Percentiles rank a stretch among this genome's conserved stretches.
phyloP scores from a whole-genome alignment of 2,888 invertebrate genomes.

The Mesochorus sp. region DNA sequence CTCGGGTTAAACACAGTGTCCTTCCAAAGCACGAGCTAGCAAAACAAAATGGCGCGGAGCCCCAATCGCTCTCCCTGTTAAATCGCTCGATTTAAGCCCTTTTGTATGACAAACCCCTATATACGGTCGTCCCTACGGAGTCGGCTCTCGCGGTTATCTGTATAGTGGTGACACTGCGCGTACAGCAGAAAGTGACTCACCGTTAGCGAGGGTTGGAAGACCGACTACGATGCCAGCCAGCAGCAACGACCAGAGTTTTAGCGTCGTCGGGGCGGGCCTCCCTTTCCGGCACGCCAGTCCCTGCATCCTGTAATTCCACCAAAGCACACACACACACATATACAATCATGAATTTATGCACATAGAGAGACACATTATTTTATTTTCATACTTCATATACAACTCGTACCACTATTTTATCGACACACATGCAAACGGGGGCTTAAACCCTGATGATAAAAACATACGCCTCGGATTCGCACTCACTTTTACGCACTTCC shows the following conservation, averaged over 20 bases:
- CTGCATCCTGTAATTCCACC: conserved; percentile 76
- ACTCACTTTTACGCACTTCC: conserved; percentile 20
- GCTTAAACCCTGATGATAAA: no score
- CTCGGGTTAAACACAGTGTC: no score
- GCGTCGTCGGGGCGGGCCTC: conserved; percentile 73
- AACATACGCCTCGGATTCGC: conserved; percentile 41
- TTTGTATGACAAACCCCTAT: background rate
- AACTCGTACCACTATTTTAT: no score
- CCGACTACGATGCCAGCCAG: conserved; percentile 71
- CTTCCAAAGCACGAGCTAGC: background rate
- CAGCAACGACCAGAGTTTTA: conserved; percentile 70
- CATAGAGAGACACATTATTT: conserved; percentile 22
- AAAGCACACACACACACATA: conserved; percentile 61
- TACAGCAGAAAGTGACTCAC: conserved; percentile 75
- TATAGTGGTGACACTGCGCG: conserved; percentile 51
- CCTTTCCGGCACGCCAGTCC: conserved; percentile 74
- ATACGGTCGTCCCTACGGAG: no score
- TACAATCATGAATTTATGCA: conserved; percentile 19
- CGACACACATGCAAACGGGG: no score
- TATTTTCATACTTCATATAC: background rate
- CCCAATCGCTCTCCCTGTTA: background rate
- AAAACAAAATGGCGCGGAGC: background rate
- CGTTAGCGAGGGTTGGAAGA: conserved; percentile 74
- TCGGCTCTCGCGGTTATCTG: no score
- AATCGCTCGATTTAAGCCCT: background rate